Evolutionary conservation across 1,140 invertebrate species (phyloP).

Genomic region (Steinernema feltiae): DNA sequence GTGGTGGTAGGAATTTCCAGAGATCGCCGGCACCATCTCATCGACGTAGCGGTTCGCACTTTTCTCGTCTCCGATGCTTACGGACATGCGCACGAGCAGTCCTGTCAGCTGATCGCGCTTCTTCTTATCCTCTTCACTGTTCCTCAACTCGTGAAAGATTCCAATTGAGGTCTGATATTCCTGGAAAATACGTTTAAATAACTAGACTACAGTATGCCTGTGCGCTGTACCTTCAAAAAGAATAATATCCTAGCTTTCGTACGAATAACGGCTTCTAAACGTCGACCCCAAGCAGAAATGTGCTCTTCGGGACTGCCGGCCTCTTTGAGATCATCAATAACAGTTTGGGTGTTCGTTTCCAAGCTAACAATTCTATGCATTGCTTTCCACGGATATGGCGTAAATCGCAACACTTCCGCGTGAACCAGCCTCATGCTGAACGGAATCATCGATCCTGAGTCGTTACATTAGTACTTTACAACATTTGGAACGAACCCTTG

Average conservation of each 20-base stretch:
- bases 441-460: constrained; percentile 38
- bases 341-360: constrained; percentile 3
- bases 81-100: neutral
- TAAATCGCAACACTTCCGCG: constrained; percentile 39
- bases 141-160: neutral
- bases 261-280: neutral
- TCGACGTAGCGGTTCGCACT: neutral
- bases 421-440: constrained; percentile 43
- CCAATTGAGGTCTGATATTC: neutral
- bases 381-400: constrained; percentile 35
- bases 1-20: neutral
- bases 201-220: neutral
- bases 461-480: neutral
- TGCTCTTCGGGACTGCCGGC: neutral
- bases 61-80: neutral
- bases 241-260: neutral
- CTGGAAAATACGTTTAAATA: neutral
- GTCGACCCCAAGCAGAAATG: neutral
- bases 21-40: neutral
- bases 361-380: constrained; percentile 31
- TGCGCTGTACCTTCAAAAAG: neutral
- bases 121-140: neutral
- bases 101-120: neutral
- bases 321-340: neutral
- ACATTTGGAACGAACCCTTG: constrained; percentile 1